A percentile compares a stretch with the other conserved stretches of the same genome.
phyloP scores from a whole-genome alignment of 2,888 invertebrate species.

The Seira sanloemensis region DNA sequence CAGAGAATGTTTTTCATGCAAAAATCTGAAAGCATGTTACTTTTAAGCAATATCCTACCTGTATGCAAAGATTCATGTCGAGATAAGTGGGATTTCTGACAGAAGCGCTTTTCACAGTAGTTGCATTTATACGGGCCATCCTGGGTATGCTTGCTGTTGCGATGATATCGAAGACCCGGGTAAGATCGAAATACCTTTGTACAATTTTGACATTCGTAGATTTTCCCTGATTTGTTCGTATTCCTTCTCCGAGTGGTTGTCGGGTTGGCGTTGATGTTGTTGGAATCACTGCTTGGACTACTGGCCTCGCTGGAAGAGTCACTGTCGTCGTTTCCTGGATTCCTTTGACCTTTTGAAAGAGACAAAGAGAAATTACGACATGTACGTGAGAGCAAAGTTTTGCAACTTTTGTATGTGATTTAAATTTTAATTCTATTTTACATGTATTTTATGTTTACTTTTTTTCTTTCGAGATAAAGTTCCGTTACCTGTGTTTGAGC shows the following conservation, averaged over 20 bases:
- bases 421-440: too few species aligned
- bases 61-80: conserved; percentile 68
- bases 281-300: conserved; percentile 62
- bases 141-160: conserved; percentile 67
- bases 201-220: conserved; percentile 67
- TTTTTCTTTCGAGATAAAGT: conserved; percentile 20
- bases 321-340: conserved; percentile 33
- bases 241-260: conserved; percentile 42
- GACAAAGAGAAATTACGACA: background rate
- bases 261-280: conserved; percentile 33
- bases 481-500: conserved; percentile 62
- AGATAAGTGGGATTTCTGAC: conserved; percentile 66
- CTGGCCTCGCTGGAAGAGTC: conserved; percentile 60
- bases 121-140: conserved; percentile 69
- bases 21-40: too few species aligned
- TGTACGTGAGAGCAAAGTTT: too few species aligned
- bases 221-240: conserved; percentile 63
- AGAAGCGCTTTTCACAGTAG: conserved; percentile 68
- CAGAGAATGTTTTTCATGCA: background rate
- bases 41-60: conserved; percentile 14
- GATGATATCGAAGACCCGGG: conserved; percentile 68
- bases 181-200: conserved; percentile 67
- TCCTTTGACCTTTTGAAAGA: conserved; percentile 41
- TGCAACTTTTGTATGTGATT: too few species aligned
- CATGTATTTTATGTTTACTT: background rate